Evolutionary conservation across 1,140 invertebrate species (phyloP).

Genomic region (Drosophila navojoa): DNA sequence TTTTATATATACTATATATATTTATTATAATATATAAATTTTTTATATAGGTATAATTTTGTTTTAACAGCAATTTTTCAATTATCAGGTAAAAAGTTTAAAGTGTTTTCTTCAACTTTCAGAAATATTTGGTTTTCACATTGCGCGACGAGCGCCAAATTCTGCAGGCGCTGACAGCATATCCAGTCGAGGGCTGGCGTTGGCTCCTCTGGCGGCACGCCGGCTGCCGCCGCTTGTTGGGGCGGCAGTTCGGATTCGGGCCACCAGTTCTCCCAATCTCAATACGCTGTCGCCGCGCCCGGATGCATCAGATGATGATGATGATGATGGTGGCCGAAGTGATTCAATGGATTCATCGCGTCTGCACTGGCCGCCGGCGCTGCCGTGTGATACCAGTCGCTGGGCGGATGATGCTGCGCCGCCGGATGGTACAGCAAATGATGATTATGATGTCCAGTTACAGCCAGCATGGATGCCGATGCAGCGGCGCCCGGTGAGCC

Average conservation of each 20-base stretch:
- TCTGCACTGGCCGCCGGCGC: slow-evolving; percentile 86
- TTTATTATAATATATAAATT: slow-evolving; percentile 5
- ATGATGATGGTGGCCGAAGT: slow-evolving; percentile 85
- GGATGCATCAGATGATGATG: slow-evolving; percentile 85
- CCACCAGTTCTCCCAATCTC: slow-evolving; percentile 83
- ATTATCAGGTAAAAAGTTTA: slow-evolving; percentile 82
- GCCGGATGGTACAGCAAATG: slow-evolving; percentile 82
- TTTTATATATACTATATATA: slow-evolving; percentile 1
- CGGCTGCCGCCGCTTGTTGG: slow-evolving; percentile 39
- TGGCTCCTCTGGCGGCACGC: slow-evolving; percentile 43
- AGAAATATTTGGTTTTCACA: slow-evolving; percentile 83
- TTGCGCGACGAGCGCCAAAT: slow-evolving; percentile 75
- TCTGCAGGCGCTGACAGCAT: slow-evolving; percentile 76
- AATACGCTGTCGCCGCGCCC: slow-evolving; percentile 85
- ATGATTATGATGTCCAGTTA: slow-evolving; percentile 79
- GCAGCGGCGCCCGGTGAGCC: slow-evolving; percentile 59
- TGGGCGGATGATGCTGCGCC: slow-evolving; percentile 79
- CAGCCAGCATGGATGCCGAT: slow-evolving; percentile 69
- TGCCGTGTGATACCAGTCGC: slow-evolving; percentile 83
- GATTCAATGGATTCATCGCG: slow-evolving; percentile 86
- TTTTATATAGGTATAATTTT: slow-evolving; percentile 16
- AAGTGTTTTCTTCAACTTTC: slow-evolving; percentile 77
- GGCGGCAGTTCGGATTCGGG: slow-evolving; percentile 51
- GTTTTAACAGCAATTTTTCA: slow-evolving; percentile 78
- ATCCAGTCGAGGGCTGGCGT: slow-evolving; percentile 65